Evolutionary conservation across 2,797 vertebrate genomes (phyloP), one percentile per base, ranked within the genome.

Genomic region (Calcarius lapponicus): DNA sequence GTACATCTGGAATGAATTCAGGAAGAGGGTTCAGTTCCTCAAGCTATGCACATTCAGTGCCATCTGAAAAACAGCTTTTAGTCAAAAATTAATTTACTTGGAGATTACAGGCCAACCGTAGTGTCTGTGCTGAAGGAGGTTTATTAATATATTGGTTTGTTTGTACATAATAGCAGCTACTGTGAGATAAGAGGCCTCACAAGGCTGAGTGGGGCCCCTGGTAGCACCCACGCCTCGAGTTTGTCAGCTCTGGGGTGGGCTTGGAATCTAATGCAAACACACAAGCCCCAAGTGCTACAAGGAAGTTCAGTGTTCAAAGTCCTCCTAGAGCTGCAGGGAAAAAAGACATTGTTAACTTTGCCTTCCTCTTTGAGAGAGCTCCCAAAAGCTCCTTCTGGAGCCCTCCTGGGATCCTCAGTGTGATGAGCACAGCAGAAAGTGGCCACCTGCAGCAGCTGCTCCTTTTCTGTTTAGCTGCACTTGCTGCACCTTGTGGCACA

Each of bases 251-350:
- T 56, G n/a, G 48, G 32, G 43, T 83, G 45, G 51, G 60, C 53
- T 88, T 80, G 31, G 51, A 75, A 82, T 32, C 34, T 21, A 61
- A 51, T 7, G 56, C 82, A 67, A 86, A 48, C 61, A 78, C 57
- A 45, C 25, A 40, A 34, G 6, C 20, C 47, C 20, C 0, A 0
- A 15, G 79, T 29, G 56, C 62, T 69, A 43, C 1, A 0, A 65
- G 64, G 47, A 79, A 91, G 40, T 58, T 11, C 17, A 9, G 51
- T 31, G 71, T 65, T 79, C 75, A 53, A 92, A 66, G 60, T 95
- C 60, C 56, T 87, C 54, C 32, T 43, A 66, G 74, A 73, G 58
- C 24, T 71, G 79, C 67, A 28, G 48, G 57, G 57, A 71, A 67
- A 69, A 87, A 82, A 60, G 11, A 13, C 21, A 76, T 60, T 3